Base-by-base conservation (phyloP, 2,888 invertebrate genomes). In the Alloscopus bannaensis region DNA sequence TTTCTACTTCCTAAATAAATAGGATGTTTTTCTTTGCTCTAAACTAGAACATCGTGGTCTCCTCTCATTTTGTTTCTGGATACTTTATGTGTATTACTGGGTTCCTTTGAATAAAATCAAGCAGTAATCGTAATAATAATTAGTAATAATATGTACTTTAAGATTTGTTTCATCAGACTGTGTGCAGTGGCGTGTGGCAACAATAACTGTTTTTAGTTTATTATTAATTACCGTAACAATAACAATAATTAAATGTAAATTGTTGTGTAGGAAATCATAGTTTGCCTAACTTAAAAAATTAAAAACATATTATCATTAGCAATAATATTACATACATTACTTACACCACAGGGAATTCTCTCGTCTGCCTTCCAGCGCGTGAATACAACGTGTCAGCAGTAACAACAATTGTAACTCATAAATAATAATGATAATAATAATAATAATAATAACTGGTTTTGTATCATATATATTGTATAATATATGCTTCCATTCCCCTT, bases 281-380 rank as follows among this genome's bases (percentile, higher is more conserved):
- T 28, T 50, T 29, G 31, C 31, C 18, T n/a, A 29, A 20, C 62
- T 42, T n/a, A 36, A 62, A 22, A 22, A 52, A 52, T 20, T 62
- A 42, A 62, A 62, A 42, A 42, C 62, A 13, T 42, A 62, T 18
- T n/a, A 18, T 18, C 4, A 52, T 52, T 20, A 11, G 22, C 24
- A 52, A 3, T 42, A 52, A 52, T 52, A 6, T 47, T 52, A 52
- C n/a, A n/a, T n/a, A n/a, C 29, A 22, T 28, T 62, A 69, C 42
- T 60, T 31, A 70, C 60, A 60, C 70, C 70, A 70, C 70, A 31
- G 70, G 70, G 70, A 60, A 60, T 59, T 45, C 28, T 18, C 36
- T 28, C 42, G 57, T 57, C 42, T n/a, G n/a, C n/a, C n/a, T n/a
- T n/a, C n/a, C n/a, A n/a, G n/a, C n/a, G n/a, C n/a, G n/a, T n/a